Evolutionary conservation across 2,797 vertebrate genomes (phyloP).

Genomic region (Podarcis lilfordi): DNA sequence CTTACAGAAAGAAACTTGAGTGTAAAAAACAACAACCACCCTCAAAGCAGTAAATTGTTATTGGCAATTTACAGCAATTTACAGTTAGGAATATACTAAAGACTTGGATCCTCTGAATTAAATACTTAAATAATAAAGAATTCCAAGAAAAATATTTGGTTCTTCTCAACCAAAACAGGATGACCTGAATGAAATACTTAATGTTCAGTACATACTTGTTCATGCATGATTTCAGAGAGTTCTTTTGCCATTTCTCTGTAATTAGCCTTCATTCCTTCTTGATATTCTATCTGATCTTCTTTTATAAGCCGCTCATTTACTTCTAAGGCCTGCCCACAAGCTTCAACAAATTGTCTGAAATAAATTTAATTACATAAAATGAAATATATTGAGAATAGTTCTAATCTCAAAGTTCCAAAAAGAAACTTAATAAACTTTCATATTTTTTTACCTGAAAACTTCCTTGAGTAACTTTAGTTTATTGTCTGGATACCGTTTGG

Average conservation of each 20-base stretch:
- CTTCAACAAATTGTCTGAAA: slow-evolving; percentile 93
- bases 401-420: not conserved
- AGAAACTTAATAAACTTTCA: not conserved
- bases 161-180: not conserved
- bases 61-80: not conserved
- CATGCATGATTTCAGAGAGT: slow-evolving; percentile 94
- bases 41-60: too few relatives aligned
- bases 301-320: slow-evolving; percentile 95
- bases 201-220: slow-evolving; percentile 82
- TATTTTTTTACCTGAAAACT: slow-evolving; percentile 89
- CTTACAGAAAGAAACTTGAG: too few relatives aligned
- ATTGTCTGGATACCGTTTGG: slow-evolving; percentile 95
- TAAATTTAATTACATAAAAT: not conserved
- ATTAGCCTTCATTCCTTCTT: slow-evolving; percentile 97
- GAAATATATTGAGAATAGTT: slow-evolving; percentile 14
- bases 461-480: slow-evolving; percentile 97
- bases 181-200: slow-evolving; percentile 13
- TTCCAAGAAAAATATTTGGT: not conserved
- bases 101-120: not conserved
- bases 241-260: slow-evolving; percentile 92
- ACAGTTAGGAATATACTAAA: not conserved
- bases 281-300: slow-evolving; percentile 96
- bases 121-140: not conserved
- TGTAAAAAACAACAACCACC: too few relatives aligned
- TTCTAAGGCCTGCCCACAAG: slow-evolving; percentile 89